phyloP scores from a whole-genome alignment of 2,888 invertebrate species.

The Parnassius glacialis region DNA sequence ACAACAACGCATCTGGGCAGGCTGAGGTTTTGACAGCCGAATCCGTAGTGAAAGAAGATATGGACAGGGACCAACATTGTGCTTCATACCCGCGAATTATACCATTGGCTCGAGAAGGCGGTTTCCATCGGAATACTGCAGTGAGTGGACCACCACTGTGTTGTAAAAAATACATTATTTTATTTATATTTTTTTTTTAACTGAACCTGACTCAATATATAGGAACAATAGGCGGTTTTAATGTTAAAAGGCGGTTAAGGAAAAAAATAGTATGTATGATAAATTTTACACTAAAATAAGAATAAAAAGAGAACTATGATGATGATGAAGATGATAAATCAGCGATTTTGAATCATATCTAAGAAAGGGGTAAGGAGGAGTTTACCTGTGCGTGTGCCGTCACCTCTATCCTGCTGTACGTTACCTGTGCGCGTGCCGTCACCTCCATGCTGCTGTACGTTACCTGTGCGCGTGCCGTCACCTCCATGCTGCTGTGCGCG shows the following conservation, averaged over 20 bases:
- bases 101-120: constrained; percentile 87
- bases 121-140: constrained; percentile 90
- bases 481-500: constrained; percentile 75
- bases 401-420: constrained; percentile 88
- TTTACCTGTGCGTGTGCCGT: constrained; percentile 71
- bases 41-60: constrained; percentile 30
- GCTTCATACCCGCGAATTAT: constrained; percentile 87
- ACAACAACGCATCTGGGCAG: constrained; percentile 75
- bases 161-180: constrained; percentile 5
- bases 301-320: no score
- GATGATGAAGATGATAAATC: no score
- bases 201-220: no score
- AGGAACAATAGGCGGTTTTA: no score
- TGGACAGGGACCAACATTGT: constrained; percentile 82
- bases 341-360: no score
- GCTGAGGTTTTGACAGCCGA: constrained; percentile 66
- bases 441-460: constrained; percentile 88
- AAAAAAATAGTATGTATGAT: no score
- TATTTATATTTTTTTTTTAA: no score
- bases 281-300: no score
- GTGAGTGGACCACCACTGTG: constrained; percentile 66
- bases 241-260: no score
- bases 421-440: constrained; percentile 88
- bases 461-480: constrained; percentile 64
- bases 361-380: no score